phyloP scores from a whole-genome alignment of 2,888 invertebrate genomes.

The Drosophila paranaensis region DNA sequence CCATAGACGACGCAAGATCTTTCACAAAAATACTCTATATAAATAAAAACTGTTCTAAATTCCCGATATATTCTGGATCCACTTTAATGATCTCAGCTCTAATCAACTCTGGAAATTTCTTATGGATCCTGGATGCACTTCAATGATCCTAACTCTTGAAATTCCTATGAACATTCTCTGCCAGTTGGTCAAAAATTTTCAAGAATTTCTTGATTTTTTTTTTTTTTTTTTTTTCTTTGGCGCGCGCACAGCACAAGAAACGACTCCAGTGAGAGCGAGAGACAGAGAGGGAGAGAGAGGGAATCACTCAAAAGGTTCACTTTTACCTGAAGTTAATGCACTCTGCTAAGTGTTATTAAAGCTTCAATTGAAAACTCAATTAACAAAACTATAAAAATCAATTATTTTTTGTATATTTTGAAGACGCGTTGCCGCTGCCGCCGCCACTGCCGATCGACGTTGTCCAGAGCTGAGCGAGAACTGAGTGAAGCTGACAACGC shows the following conservation, averaged over 20 bases:
- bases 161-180: background rate
- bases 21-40: background rate
- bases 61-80: background rate
- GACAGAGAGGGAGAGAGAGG: background rate
- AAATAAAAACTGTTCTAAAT: background rate
- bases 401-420: background rate
- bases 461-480: constrained; percentile 59
- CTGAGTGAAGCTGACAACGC: constrained; percentile 42
- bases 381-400: constrained; percentile 12
- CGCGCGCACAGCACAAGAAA: constrained; percentile 29
- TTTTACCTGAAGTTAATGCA: constrained; percentile 20
- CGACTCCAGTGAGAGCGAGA: constrained; percentile 2
- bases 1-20: background rate
- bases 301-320: constrained; percentile 5
- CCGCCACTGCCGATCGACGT: constrained; percentile 56
- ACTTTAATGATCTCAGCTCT: background rate
- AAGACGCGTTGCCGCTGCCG: constrained; percentile 41
- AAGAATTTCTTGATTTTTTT: constrained; percentile 12
- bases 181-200: constrained; percentile 5
- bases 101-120: background rate
- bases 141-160: background rate
- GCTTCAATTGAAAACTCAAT: constrained; percentile 14
- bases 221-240: constrained; percentile 10
- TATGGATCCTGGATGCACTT: no score
- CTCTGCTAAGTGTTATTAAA: background rate